A percentile compares a stretch with the other conserved stretches of the same genome.
phyloP scores from a whole-genome alignment of 35 echinoderm and acorn worm species.

The Stichopus chloronotus region DNA sequence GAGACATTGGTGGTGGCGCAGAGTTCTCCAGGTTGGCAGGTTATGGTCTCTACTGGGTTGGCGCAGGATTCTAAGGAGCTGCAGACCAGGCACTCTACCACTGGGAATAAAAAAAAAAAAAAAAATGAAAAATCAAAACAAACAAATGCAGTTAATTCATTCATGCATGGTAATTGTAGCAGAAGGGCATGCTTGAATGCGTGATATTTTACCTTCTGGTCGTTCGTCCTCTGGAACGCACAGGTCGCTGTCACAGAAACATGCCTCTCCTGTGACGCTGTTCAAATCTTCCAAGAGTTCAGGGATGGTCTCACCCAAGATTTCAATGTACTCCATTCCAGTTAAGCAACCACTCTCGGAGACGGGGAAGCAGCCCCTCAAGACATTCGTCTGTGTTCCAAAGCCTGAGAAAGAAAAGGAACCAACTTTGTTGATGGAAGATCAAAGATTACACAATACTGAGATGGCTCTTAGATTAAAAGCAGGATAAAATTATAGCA shows the following conservation, averaged over 20 bases:
- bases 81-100: not conserved
- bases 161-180: not conserved
- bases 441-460: no score
- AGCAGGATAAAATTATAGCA: no score
- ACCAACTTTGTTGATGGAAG: no score
- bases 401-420: not conserved
- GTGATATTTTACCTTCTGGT: not conserved
- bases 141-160: no score
- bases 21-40: not conserved
- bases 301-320: not conserved
- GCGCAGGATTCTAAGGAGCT: not conserved
- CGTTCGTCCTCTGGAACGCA: not conserved
- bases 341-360: not conserved
- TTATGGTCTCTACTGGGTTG: slow-evolving; percentile 6
- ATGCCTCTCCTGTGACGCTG: not conserved
- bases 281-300: not conserved
- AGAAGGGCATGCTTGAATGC: not conserved
- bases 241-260: not conserved
- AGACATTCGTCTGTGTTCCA: not conserved
- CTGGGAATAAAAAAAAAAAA: not conserved
- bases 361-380: not conserved
- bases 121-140: not conserved
- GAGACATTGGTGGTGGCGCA: slow-evolving; percentile 39
- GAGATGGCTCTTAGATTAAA: no score
- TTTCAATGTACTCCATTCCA: not conserved